Conservation (phyloP, 2,113 vertebrate species). For the Nycticorax nycticorax region DNA sequence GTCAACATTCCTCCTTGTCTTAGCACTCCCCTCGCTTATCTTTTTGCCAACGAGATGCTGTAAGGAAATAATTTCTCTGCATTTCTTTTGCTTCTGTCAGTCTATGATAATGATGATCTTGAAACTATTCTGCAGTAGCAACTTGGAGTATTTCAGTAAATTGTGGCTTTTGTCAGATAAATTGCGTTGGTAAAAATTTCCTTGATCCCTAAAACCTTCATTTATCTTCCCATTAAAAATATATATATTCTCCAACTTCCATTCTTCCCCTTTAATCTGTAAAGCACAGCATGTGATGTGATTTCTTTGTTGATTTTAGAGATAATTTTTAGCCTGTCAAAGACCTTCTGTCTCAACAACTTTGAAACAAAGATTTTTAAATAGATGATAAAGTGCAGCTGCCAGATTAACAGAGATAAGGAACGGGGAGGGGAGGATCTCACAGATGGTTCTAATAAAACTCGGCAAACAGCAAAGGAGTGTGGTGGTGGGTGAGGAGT, state of each 20-base stretch:
- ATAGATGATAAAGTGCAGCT: constrained; percentile 36
- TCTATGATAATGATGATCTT: neutral
- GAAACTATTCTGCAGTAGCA: neutral
- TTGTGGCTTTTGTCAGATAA: neutral
- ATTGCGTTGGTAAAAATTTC: neutral
- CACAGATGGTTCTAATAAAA: constrained; percentile 59
- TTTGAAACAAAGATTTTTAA: constrained; percentile 36
- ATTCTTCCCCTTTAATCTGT: neutral
- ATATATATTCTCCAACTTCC: neutral
- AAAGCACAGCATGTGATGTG: neutral
- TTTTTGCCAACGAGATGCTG: neutral
- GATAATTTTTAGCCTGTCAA: constrained; percentile 36
- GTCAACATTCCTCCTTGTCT: neutral
- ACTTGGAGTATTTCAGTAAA: neutral
- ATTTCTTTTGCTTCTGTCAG: neutral
- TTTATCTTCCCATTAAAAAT: neutral
- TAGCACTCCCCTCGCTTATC: neutral
- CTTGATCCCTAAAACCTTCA: neutral
- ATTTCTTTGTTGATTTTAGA: constrained; percentile 39
- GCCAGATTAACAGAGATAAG: constrained; percentile 10
- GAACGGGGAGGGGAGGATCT: constrained; percentile 20
- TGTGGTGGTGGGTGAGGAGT: neutral
- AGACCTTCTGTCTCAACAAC: constrained; percentile 42
- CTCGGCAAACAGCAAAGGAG: neutral
- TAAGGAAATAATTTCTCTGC: neutral